phyloP scores from a whole-genome alignment of 1,140 invertebrate genomes.

The Ditylenchus dipsaci region DNA sequence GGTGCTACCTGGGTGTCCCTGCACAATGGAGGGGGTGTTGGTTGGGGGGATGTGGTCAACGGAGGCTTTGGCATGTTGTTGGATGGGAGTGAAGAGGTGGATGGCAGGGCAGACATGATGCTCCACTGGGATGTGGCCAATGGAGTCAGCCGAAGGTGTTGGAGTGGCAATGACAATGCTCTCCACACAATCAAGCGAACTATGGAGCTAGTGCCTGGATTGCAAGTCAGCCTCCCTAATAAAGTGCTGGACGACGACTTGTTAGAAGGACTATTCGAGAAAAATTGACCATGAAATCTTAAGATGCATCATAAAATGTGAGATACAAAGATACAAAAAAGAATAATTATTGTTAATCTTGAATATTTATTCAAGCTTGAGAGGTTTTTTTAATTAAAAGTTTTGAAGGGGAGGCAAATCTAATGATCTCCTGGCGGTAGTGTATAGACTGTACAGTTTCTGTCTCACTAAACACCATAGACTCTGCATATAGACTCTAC shows the following conservation, averaged over 20 bases:
- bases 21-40: conserved; percentile 70
- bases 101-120: conserved; percentile 61
- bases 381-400: too few species aligned
- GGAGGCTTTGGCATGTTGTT: conserved; percentile 69
- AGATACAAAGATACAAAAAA: too few species aligned
- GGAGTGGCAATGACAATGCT: conserved; percentile 51
- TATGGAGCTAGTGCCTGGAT: conserved; percentile 25
- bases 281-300: too few species aligned
- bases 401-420: too few species aligned
- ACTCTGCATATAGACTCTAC: too few species aligned
- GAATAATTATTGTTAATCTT: too few species aligned
- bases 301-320: too few species aligned
- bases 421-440: too few species aligned
- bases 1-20: conserved; percentile 71
- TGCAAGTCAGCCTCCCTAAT: conserved; percentile 49
- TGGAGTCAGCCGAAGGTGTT: conserved; percentile 61
- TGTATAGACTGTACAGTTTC: too few species aligned
- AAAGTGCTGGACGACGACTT: conserved; percentile 34
- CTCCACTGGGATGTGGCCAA: conserved; percentile 70
- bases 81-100: conserved; percentile 66
- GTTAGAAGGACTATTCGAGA: conserved; percentile 21
- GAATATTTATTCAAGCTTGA: too few species aligned
- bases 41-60: conserved; percentile 71
- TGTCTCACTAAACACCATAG: too few species aligned
- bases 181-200: conserved; percentile 48